A percentile compares a stretch with the other conserved stretches of the same genome.
These are phyloP conservation scores for Chrysina gloriosa DNA, from an alignment of 2,888 invertebrate species.

Conservation along the genomic window DNA sequence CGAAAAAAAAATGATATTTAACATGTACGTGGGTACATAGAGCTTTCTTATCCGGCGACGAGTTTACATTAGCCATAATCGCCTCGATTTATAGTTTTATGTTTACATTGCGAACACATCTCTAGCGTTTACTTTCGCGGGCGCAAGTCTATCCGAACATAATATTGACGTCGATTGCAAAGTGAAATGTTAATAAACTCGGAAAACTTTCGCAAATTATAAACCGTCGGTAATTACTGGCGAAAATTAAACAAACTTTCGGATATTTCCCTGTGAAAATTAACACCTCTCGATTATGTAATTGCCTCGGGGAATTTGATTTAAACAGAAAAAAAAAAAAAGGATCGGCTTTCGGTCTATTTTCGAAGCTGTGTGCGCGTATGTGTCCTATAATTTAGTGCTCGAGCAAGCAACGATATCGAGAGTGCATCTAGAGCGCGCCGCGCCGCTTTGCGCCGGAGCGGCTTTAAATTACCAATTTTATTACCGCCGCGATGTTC, in stretches of 20 bases:
- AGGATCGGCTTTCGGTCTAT: background rate
- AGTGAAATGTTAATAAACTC: conserved; percentile 22
- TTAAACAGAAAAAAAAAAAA: background rate
- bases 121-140: background rate
- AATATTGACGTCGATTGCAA: conserved; percentile 8
- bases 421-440: too few species aligned
- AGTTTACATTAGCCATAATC: conserved; percentile 3
- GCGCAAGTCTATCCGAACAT: background rate
- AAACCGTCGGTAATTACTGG: background rate
- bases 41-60: background rate
- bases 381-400: too few species aligned
- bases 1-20: background rate
- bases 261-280: conserved; percentile 18
- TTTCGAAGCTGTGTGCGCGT: too few species aligned
- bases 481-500: too few species aligned
- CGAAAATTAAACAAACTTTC: conserved; percentile 2
- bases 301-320: background rate
- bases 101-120: conserved; percentile 3
- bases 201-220: background rate
- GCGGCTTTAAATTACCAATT: too few species aligned
- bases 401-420: too few species aligned
- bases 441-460: too few species aligned
- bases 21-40: background rate
- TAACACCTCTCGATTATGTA: conserved; percentile 3
- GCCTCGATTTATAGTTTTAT: background rate